Evolutionary conservation across 2,797 vertebrate species (phyloP).

Genomic region (Ctenopoma kingsleyae): DNA sequence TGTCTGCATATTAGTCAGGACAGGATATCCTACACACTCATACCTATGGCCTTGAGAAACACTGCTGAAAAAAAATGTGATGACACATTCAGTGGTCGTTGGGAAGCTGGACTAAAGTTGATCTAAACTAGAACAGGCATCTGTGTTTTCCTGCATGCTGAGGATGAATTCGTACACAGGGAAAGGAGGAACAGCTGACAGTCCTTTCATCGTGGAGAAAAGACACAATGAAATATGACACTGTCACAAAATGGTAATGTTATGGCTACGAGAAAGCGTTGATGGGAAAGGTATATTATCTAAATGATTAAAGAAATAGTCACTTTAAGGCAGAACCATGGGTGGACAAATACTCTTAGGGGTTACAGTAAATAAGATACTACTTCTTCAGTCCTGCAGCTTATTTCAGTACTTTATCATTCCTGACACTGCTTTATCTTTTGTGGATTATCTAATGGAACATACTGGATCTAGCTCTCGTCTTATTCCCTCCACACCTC

Average conservation of each 20-base stretch:
- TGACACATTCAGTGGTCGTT: slow-evolving; percentile 29
- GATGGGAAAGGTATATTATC: slow-evolving; percentile 49
- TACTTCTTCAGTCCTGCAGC: neutral
- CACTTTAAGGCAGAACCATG: neutral
- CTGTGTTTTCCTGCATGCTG: slow-evolving; percentile 49
- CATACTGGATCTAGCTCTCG: slow-evolving; percentile 27
- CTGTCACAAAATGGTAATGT: slow-evolving; percentile 45
- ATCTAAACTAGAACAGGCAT: slow-evolving; percentile 51
- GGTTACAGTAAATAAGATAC: slow-evolving; percentile 1
- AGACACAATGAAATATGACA: slow-evolving; percentile 59
- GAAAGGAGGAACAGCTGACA: slow-evolving; percentile 50
- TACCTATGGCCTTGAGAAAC: slow-evolving; percentile 54
- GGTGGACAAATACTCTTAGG: neutral
- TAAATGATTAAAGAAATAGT: slow-evolving; percentile 7
- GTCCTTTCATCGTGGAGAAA: slow-evolving; percentile 47
- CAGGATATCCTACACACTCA: slow-evolving; percentile 66
- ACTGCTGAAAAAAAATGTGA: slow-evolving; percentile 32
- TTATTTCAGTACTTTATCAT: slow-evolving; percentile 22
- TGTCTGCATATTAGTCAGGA: slow-evolving; percentile 32
- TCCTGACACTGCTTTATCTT: slow-evolving; percentile 17
- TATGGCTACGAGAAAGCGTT: slow-evolving; percentile 52
- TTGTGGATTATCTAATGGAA: slow-evolving; percentile 41
- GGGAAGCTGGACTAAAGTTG: slow-evolving; percentile 10
- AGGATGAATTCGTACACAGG: slow-evolving; percentile 28
- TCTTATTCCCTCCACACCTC: slow-evolving; percentile 30